A percentile compares a stretch with the other conserved stretches of the same genome.
Evolutionary conservation across 2,113 vertebrate species (phyloP).

Genomic region (Pluvialis apricaria): DNA sequence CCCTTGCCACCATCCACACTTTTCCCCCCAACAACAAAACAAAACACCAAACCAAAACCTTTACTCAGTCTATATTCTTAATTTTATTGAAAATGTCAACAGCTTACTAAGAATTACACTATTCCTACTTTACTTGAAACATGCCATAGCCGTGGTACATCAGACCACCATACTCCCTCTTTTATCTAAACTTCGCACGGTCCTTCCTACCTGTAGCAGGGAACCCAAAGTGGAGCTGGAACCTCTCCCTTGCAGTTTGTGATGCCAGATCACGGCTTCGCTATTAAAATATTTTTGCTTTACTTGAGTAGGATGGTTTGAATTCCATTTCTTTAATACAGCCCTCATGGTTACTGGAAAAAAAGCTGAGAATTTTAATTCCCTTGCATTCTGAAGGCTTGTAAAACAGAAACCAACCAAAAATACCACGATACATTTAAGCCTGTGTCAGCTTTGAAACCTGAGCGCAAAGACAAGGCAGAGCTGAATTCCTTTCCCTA

Average conservation of each 20-base stretch:
- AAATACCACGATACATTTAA: not conserved
- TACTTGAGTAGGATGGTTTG: not conserved
- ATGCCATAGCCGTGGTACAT: not conserved
- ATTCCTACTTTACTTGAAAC: not conserved
- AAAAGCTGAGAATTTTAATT: not conserved
- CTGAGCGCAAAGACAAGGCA: not conserved
- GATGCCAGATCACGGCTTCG: not conserved
- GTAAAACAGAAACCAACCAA: not conserved
- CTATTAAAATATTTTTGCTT: not conserved
- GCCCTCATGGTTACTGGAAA: not conserved
- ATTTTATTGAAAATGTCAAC: not conserved
- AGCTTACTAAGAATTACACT: not conserved
- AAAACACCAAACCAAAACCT: not conserved
- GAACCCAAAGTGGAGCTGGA: not conserved
- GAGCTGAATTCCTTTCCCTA: not conserved
- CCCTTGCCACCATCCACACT: not conserved
- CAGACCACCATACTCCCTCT: not conserved
- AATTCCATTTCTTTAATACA: not conserved
- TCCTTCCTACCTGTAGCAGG: not conserved
- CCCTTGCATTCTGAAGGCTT: not conserved
- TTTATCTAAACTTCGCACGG: not conserved
- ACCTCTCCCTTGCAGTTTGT: not conserved
- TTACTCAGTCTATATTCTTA: not conserved
- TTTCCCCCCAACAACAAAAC: not conserved
- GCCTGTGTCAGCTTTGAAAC: not conserved